Percentiles rank a stretch among this genome's conserved stretches.
phyloP scores from a whole-genome alignment of 2,113 vertebrate genomes.

The Ailuropoda melanoleuca region DNA sequence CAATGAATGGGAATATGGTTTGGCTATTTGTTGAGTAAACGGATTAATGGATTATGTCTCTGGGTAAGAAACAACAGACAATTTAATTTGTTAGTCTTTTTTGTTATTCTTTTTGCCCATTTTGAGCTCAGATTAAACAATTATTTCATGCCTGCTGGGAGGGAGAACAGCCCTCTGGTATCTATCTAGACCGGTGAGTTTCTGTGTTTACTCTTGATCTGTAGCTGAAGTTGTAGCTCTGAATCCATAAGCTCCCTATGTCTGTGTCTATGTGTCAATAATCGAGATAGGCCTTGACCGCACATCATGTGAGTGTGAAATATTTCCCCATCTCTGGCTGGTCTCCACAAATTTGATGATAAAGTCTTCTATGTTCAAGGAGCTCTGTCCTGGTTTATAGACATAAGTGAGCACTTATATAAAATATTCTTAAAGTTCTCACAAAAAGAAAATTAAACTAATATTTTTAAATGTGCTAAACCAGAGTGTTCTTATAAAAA shows the following conservation, averaged over 20 bases:
- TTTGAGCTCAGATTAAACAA: neutral
- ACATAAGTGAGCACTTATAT: neutral
- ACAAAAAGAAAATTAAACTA: neutral
- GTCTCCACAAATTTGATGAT: slow-evolving; percentile 5
- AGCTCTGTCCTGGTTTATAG: neutral
- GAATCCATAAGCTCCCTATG: neutral
- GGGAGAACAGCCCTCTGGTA: neutral
- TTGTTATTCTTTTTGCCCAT: neutral
- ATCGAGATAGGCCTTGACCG: neutral
- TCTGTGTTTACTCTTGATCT: neutral
- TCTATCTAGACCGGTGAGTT: neutral
- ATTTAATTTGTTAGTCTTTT: neutral
- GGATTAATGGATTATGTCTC: neutral
- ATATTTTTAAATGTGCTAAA: neutral
- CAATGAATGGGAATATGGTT: neutral
- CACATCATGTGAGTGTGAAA: neutral
- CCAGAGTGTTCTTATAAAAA: neutral
- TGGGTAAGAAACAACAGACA: neutral
- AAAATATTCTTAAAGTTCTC: neutral
- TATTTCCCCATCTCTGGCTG: neutral
- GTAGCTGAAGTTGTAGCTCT: neutral
- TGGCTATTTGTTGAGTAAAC: neutral
- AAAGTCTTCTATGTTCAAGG: neutral
- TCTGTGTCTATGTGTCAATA: neutral
- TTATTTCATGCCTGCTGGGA: neutral